Evolutionary conservation across 2,113 vertebrate genomes (phyloP).

Genomic region (Ondatra zibethicus): DNA sequence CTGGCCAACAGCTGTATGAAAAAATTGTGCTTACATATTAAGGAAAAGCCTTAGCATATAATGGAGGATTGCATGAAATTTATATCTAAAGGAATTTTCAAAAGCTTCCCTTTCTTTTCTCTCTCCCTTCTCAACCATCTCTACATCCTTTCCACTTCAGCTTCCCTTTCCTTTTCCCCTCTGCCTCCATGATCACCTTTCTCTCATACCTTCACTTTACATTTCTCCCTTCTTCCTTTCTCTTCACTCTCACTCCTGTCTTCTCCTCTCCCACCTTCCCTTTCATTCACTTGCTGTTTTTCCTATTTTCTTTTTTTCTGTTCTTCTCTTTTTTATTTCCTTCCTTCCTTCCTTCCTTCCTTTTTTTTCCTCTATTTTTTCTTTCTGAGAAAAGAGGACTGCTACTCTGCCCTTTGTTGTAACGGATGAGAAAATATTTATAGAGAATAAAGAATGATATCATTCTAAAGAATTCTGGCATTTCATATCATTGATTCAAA

Average conservation of each 20-base stretch:
- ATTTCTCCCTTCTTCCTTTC: neutral
- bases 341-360: neutral
- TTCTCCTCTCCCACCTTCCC: too few relatives aligned
- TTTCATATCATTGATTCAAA: conserved; percentile 32
- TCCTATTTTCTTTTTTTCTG: neutral
- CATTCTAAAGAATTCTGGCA: conserved; percentile 43
- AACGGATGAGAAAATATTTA: conserved; percentile 13
- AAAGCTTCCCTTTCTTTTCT: neutral
- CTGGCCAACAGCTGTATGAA: neutral
- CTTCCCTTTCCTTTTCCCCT: too few relatives aligned
- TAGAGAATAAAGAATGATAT: conserved; percentile 24
- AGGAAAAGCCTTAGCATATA: neutral
- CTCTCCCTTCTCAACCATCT: too few relatives aligned
- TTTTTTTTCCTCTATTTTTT: neutral
- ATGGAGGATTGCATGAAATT: neutral
- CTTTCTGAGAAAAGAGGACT: neutral
- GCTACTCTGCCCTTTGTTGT: conserved; percentile 21
- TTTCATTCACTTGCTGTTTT: neutral
- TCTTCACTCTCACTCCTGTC: neutral
- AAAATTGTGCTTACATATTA: neutral
- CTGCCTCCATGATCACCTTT: neutral
- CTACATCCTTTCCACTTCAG: neutral
- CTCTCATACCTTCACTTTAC: neutral
- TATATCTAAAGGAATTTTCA: neutral
- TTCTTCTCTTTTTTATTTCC: neutral